These are phyloP conservation scores for Pseudococcus longispinus DNA, from an alignment of 2,888 invertebrate species.

Conservation along the genomic window DNA sequence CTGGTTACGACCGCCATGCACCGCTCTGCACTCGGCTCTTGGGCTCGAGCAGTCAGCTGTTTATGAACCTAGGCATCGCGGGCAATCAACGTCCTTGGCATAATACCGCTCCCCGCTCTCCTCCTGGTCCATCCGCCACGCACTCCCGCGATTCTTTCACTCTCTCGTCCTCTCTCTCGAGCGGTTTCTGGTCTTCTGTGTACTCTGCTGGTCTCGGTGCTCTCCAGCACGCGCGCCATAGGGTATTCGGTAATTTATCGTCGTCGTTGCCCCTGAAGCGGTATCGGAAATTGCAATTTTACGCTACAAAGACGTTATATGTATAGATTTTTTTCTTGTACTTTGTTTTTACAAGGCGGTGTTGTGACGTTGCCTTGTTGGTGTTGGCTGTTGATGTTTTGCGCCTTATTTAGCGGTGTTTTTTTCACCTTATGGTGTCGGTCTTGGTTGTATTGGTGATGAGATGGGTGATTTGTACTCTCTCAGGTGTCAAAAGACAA, in stretches of 20 bases:
- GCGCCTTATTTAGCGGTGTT: neutral
- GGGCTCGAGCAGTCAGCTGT: slow-evolving; percentile 10
- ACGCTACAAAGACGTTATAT: slow-evolving; percentile 12
- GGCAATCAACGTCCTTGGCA: slow-evolving; percentile 56
- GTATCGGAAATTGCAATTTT: slow-evolving; percentile 34
- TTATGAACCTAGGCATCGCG: slow-evolving; percentile 30
- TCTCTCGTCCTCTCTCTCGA: neutral
- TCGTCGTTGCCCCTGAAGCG: slow-evolving; percentile 25
- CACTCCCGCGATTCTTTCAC: neutral
- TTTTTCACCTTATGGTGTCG: neutral
- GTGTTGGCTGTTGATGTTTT: neutral
- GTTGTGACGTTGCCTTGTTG: neutral
- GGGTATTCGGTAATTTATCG: slow-evolving; percentile 39
- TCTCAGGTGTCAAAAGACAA: neutral
- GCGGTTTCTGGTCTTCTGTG: neutral
- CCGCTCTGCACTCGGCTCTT: slow-evolving; percentile 4
- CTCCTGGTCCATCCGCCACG: neutral
- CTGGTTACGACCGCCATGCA: neutral
- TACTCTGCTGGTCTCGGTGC: neutral
- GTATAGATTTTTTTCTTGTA: neutral
- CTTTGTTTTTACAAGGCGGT: neutral
- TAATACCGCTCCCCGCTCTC: slow-evolving; percentile 24
- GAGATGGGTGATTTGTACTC: neutral
- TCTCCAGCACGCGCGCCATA: slow-evolving; percentile 38
- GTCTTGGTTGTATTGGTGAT: no score